Evolutionary conservation across 64 coral and sea anemone species (phyloP).

Genomic region (Porites lutea): DNA sequence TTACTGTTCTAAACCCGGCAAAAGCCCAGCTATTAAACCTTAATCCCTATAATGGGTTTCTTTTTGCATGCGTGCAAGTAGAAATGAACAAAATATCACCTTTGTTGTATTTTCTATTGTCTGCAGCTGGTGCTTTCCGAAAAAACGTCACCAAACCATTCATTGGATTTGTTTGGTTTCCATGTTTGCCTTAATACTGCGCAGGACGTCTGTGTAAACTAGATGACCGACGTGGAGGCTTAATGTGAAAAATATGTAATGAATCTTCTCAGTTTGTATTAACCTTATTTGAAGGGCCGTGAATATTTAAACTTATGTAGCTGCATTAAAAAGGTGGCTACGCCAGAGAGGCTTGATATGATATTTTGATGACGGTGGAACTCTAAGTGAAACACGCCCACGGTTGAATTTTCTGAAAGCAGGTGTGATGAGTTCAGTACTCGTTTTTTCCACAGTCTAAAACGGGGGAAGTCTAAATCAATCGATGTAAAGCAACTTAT

Average conservation of each 20-base stretch:
- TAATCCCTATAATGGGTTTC: no score
- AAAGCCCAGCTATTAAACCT: not conserved
- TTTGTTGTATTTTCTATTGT: not conserved
- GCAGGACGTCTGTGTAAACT: constrained; percentile 6
- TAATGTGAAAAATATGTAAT: constrained; percentile 25
- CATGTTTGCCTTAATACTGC: not conserved
- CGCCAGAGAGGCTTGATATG: no score
- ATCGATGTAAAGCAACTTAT: no score
- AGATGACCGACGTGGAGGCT: not conserved
- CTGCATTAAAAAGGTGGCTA: no score
- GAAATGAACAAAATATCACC: not conserved
- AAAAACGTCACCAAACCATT: not conserved
- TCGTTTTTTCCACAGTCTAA: no score
- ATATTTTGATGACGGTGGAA: no score
- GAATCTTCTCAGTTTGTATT: not conserved
- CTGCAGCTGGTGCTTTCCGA: not conserved
- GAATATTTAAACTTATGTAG: no score
- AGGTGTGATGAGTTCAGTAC: no score
- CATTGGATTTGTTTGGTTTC: not conserved
- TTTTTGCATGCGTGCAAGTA: no score
- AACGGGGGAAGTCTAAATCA: no score
- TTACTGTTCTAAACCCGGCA: not conserved
- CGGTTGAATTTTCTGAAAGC: no score
- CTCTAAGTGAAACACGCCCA: no score
- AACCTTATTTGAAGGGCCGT: not conserved